A percentile compares a stretch with the other conserved stretches of the same genome.
These are phyloP conservation scores for Drosophila elegans DNA, from an alignment of 1,140 invertebrate genomes.

Conservation along the genomic window DNA sequence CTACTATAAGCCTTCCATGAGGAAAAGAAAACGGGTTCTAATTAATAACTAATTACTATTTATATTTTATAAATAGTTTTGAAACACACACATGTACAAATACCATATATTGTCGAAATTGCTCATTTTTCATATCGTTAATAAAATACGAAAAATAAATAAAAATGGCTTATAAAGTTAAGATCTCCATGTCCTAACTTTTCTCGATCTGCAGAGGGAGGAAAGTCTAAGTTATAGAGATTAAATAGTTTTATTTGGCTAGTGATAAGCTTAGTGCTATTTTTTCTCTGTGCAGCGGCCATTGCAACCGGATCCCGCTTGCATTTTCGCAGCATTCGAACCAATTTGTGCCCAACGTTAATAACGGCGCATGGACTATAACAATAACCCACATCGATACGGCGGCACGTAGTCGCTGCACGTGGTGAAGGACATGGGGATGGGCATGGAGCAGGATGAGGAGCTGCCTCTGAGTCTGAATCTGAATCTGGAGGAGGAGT, in stretches of 20 bases:
- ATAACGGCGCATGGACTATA: constrained; percentile 75
- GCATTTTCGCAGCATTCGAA: constrained; percentile 78
- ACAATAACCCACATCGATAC: constrained; percentile 82
- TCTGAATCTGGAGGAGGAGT: constrained; percentile 1
- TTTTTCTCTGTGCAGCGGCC: constrained; percentile 34
- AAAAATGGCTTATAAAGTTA: neutral
- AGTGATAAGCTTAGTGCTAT: neutral
- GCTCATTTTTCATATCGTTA: too few species aligned
- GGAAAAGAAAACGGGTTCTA: too few species aligned
- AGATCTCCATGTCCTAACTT: too few species aligned
- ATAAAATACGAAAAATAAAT: neutral
- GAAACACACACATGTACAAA: too few species aligned
- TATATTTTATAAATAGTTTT: too few species aligned
- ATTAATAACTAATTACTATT: too few species aligned
- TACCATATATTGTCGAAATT: too few species aligned
- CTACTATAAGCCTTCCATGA: too few species aligned
- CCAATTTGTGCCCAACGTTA: constrained; percentile 78
- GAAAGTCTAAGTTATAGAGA: too few species aligned
- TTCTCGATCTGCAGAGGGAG: too few species aligned
- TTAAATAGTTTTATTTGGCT: too few species aligned
- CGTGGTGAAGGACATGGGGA: constrained; percentile 64
- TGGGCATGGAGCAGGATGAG: constrained; percentile 7
- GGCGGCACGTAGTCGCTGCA: constrained; percentile 71
- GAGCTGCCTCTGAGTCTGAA: constrained; percentile 5
- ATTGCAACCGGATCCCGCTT: constrained; percentile 53